Base-by-base conservation (phyloP, 2,888 invertebrate genomes). In the Aphodius sticticus region DNA sequence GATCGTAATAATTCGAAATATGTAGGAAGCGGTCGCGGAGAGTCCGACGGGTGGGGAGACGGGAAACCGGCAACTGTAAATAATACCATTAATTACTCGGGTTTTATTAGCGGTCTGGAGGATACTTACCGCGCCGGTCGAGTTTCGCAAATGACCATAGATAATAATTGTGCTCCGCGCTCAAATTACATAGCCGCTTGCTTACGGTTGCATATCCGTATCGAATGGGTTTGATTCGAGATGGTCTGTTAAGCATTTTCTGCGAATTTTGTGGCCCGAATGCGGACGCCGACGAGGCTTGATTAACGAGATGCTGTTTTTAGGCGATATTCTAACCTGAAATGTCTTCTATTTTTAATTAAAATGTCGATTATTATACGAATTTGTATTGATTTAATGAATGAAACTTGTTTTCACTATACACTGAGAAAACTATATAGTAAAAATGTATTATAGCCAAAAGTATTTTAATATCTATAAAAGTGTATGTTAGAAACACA, bases 161-260 rank as follows among this genome's bases (percentile, higher is more conserved):
- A 53, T 53, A 53, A 53, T 53, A 53, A 53, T 53, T 53, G 53
- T 53, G 53, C 53, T 53, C 53, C 53, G 53, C 53, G 53, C 53
- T 53, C 53, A 53, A 53, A 53, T 53, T 53, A 53, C 53, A 53
- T 53, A 53, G 53, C 53, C 53, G 53, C 53, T 74, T 74, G 74
- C 37, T 74, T 74, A 36, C 35, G 37, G 74, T 37, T 74, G 74
- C 74, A 74, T 74, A 74, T 74, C 74, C 74, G 74, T 74, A 37
- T 74, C 74, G 74, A 74, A 74, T 74, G n/a, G n/a, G n/a, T 74
- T 36, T 74, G 74, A 74, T 74, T 74, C 74, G 74, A 35, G 37
- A 74, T 37, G 74, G 26, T 74, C 37, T 74, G 74, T 74, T 74
- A 37, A 74, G 35, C 74, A 74, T 74, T 74, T 74, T 74, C 74